Conservation (phyloP, 2,113 vertebrate genomes). For the Macquaria australasica region DNA sequence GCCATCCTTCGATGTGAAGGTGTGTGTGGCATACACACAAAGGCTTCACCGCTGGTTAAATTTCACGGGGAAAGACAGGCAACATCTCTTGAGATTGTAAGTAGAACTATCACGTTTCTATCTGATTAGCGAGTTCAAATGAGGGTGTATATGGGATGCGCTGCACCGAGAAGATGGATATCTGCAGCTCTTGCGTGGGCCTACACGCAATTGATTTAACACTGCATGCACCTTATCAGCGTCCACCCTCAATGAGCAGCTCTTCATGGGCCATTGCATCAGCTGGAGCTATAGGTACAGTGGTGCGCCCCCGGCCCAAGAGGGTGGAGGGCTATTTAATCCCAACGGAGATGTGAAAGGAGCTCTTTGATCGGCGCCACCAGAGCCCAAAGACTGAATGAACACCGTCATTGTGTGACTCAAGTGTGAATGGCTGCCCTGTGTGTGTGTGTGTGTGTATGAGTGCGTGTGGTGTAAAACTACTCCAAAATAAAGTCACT, state of each 20-base stretch:
- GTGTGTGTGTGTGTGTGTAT: slow-evolving; percentile 48
- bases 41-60: slow-evolving; percentile 23
- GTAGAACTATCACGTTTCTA: slow-evolving; percentile 40
- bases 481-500: slow-evolving; percentile 30
- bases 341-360: slow-evolving; percentile 65
- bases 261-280: slow-evolving; percentile 55
- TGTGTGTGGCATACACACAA: slow-evolving; percentile 27
- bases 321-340: slow-evolving; percentile 61
- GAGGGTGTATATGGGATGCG: slow-evolving; percentile 16
- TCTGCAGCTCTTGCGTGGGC: slow-evolving; percentile 54
- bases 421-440: slow-evolving; percentile 67
- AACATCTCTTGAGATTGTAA: slow-evolving; percentile 12
- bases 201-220: slow-evolving; percentile 64
- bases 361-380: slow-evolving; percentile 70
- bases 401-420: slow-evolving; percentile 73
- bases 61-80: slow-evolving; percentile 28
- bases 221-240: slow-evolving; percentile 63
- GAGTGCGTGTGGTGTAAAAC: slow-evolving; percentile 25
- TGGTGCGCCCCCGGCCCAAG: slow-evolving; percentile 6
- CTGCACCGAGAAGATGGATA: slow-evolving; percentile 54
- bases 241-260: slow-evolving; percentile 42
- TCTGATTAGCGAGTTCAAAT: slow-evolving; percentile 64
- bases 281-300: slow-evolving; percentile 60
- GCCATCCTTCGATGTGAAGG: slow-evolving; percentile 28
- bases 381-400: slow-evolving; percentile 58